Conservation (phyloP, 1,140 invertebrate genomes). For the Eurytemora carolleeae region DNA sequence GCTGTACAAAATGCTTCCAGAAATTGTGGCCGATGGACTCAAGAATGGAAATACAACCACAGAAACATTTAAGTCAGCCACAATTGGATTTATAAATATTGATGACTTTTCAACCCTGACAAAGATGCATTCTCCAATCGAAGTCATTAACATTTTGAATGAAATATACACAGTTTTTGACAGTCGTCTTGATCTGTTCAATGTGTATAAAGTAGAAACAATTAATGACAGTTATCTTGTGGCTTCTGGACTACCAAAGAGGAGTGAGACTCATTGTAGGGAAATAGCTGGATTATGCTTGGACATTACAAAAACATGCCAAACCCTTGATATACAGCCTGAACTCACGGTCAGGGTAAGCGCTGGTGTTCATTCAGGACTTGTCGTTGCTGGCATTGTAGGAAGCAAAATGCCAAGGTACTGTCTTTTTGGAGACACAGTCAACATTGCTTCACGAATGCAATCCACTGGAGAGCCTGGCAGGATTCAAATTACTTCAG, state of each 20-base stretch:
- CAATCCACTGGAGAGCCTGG: constrained; percentile 30
- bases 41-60: constrained; percentile 23
- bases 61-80: constrained; percentile 51
- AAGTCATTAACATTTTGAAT: constrained; percentile 74
- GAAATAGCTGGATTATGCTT: constrained; percentile 9
- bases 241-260: constrained; percentile 16
- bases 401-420: constrained; percentile 75
- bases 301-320: constrained; percentile 10
- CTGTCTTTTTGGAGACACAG: constrained; percentile 71
- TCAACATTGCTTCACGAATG: constrained; percentile 83
- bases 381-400: constrained; percentile 48
- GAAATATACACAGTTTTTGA: constrained; percentile 85
- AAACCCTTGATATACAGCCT: not conserved
- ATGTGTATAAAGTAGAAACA: constrained; percentile 63
- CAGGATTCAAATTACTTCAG: constrained; percentile 57
- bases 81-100: constrained; percentile 82
- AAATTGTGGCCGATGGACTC: constrained; percentile 28
- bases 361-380: constrained; percentile 26
- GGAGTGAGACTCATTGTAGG: constrained; percentile 4
- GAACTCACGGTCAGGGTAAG: constrained; percentile 21
- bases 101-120: constrained; percentile 78
- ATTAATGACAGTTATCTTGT: constrained; percentile 36
- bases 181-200: constrained; percentile 68
- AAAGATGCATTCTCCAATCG: constrained; percentile 64
- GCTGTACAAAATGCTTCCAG: constrained; percentile 22